phyloP scores from a whole-genome alignment of 2,113 vertebrate genomes.

The Cavia aperea region DNA sequence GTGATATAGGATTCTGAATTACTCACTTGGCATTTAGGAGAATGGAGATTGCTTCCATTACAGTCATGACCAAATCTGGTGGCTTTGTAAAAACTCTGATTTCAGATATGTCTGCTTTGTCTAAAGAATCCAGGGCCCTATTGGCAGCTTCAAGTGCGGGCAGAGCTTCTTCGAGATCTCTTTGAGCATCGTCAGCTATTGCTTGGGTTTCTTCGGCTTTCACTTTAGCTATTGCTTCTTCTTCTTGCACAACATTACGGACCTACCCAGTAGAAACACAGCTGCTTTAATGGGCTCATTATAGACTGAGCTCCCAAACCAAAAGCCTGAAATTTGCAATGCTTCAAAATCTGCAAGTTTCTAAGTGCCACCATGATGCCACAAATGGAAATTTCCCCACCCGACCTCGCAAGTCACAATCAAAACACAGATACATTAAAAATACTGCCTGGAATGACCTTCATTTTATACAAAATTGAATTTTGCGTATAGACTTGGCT shows the following conservation, averaged over 20 bases:
- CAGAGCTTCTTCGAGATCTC: constrained; percentile 84
- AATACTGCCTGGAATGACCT: not conserved
- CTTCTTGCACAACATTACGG: constrained; percentile 80
- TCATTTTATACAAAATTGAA: not conserved
- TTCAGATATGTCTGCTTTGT: constrained; percentile 89
- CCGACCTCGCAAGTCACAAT: not conserved
- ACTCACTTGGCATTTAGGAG: constrained; percentile 84
- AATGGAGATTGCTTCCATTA: constrained; percentile 87
- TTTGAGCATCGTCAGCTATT: constrained; percentile 83
- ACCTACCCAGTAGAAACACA: constrained; percentile 70
- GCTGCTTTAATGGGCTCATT: not conserved
- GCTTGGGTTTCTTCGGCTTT: constrained; percentile 86
- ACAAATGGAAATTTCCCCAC: not conserved
- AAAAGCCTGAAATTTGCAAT: not conserved
- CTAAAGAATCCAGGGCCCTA: constrained; percentile 82
- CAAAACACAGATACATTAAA: not conserved
- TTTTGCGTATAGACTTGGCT: not conserved
- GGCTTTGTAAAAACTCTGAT: constrained; percentile 87
- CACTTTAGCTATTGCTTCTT: constrained; percentile 81
- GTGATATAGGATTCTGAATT: not conserved
- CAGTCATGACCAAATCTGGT: constrained; percentile 84
- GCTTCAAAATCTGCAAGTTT: not conserved
- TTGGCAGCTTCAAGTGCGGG: constrained; percentile 82
- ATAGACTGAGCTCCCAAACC: not conserved
- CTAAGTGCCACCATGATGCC: not conserved